phyloP scores from a whole-genome alignment of 2,888 invertebrate species.

The Ochropacha duplaris region DNA sequence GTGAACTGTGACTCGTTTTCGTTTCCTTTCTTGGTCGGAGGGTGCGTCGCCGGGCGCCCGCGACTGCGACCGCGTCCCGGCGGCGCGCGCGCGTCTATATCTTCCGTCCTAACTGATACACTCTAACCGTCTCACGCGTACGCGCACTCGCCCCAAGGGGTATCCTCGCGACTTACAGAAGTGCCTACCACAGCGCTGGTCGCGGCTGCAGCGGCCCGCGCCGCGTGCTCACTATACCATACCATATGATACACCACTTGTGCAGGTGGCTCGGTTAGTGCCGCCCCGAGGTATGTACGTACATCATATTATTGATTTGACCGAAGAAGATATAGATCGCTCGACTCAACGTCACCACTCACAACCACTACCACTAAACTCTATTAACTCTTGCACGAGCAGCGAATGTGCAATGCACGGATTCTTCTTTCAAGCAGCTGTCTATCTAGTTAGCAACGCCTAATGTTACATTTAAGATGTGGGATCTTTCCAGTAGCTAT shows the following conservation, averaged over 20 bases:
- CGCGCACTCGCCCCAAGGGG: not conserved
- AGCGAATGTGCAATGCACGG: constrained; percentile 83
- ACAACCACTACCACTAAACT: constrained; percentile 73
- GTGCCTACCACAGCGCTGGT: not conserved
- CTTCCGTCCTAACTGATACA: constrained; percentile 54
- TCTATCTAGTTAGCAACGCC: constrained; percentile 81
- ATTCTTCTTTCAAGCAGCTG: constrained; percentile 81
- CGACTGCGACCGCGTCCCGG: constrained; percentile 55
- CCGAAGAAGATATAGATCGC: constrained; percentile 77
- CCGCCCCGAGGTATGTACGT: constrained; percentile 53
- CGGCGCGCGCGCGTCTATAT: constrained; percentile 75
- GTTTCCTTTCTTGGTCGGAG: constrained; percentile 81
- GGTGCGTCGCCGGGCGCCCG: constrained; percentile 53
- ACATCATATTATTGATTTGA: constrained; percentile 32
- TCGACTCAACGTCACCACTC: constrained; percentile 74
- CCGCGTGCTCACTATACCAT: not conserved
- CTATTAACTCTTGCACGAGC: constrained; percentile 79
- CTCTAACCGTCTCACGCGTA: not conserved
- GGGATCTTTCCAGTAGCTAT: constrained; percentile 60
- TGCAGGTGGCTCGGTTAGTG: constrained; percentile 35
- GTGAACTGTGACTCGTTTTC: constrained; percentile 83
- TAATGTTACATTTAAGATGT: constrained; percentile 75
- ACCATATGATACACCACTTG: not conserved
- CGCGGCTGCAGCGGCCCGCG: not conserved
- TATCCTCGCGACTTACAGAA: not conserved